Evolutionary conservation across 2,797 vertebrate genomes (phyloP).

Genomic region (Tauraco hartlaubi): DNA sequence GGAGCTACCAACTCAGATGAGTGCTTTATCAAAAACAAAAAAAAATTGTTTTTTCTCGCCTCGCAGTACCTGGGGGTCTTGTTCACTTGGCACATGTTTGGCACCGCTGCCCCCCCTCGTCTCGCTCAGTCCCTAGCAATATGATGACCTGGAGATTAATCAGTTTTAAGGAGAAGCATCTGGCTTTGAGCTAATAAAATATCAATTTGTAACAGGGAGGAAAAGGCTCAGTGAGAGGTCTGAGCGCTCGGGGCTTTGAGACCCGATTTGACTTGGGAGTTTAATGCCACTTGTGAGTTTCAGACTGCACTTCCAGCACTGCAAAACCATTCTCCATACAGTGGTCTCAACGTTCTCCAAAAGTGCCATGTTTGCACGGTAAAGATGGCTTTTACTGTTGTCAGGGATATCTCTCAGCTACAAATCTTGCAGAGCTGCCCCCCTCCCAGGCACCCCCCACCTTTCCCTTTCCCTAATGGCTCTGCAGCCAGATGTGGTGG

Average conservation of each 20-base stretch:
- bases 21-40: background rate
- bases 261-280: conserved; percentile 24
- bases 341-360: background rate
- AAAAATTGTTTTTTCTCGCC: background rate
- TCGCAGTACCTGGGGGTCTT: background rate
- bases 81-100: conserved; percentile 35
- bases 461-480: background rate
- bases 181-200: conserved; percentile 75
- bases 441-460: background rate
- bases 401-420: background rate
- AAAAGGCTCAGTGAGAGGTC: conserved; percentile 24
- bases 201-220: conserved; percentile 64
- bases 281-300: conserved; percentile 2
- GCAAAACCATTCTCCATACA: background rate
- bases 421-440: background rate
- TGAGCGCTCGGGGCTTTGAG: background rate
- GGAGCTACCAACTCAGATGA: background rate
- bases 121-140: background rate
- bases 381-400: background rate
- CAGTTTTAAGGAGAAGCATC: conserved; percentile 73
- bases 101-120: background rate
- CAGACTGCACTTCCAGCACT: background rate
- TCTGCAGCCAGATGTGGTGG: conserved; percentile 56
- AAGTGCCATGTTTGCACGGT: background rate
- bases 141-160: conserved; percentile 66